Evolutionary conservation across 2,888 invertebrate species (phyloP), one percentile per base, ranked within the genome.

Genomic region (Leucophenga maculata): DNA sequence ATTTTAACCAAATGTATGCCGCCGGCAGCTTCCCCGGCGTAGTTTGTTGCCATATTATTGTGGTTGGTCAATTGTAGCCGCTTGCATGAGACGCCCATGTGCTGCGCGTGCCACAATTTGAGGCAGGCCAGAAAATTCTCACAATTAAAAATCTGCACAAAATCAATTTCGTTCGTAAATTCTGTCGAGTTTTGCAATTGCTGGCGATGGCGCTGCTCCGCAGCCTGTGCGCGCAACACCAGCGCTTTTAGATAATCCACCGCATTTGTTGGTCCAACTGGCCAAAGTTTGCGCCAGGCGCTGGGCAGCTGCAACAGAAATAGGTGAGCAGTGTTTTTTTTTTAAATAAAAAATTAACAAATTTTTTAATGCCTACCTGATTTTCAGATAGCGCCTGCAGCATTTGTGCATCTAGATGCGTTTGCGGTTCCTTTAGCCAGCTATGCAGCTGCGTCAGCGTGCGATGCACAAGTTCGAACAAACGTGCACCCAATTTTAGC

Each of bases 221-320:
- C 85, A 13, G 85, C 86, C 32, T 76, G 78, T 0, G 83, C 84
- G 14, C 88, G 85, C n/a, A 77, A 68, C 22, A 86, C 77, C 18
- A 88, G 72, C 0, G 80, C 86, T 69, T 86, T 88, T 13, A 89
- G 70, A 50, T 86, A 89, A 16, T 89, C 88, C 8, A 85, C 77
- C 0, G 86, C 85, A 3, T 78, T 75, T 69, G 81, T 78, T 3
- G 89, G 86, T 0, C 89, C 89, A 20, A 78, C 59, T 0, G 74
- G 65, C 89, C 89, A 89, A 4, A 86, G 74, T 69, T 86, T 84
- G 32, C 79, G 79, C 89, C 89, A 89, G 55, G 74, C 75, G 18
- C 75, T 65, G 0, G 88, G 88, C 18, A 86, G 85, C 87, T 88
- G 62, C 0, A n/a, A 1, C 1, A n/a, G 6, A 52, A 8, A 52